Base-by-base conservation (phyloP, 2,797 vertebrate species). In the Otolemur crassicaudatus region DNA sequence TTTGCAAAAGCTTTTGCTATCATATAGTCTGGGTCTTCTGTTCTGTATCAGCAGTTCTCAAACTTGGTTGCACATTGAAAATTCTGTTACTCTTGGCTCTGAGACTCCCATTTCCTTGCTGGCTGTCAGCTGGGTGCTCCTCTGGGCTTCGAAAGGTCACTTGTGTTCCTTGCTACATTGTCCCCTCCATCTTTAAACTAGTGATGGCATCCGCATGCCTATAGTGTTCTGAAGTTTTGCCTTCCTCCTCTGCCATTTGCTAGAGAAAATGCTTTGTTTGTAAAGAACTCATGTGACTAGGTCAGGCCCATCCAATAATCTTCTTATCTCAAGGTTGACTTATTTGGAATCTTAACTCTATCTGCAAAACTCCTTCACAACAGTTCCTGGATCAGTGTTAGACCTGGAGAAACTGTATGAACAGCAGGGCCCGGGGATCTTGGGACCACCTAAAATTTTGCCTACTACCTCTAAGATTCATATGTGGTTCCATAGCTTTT, bases 231-330 rank as follows among this genome's bases (percentile, higher is more conserved):
- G 14, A 53, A n/a, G 69, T 34, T 92, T 79, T 83, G 58, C 72
- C 61, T 83, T 37, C 27, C 63, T 87, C 20, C n/a, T 83, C 16
- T 73, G 76, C 19, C 63, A 79, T 43, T 16, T 43, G 27, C 11
- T 70, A 87, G n/a, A 79, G 70, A 61, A 88, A 94, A 88, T 63
- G n/a, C 22, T 77, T 46, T 81, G 34, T 49, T 53, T 90, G 58
- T 43, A 69, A 67, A 81, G 9, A 27, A 29, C 25, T 65, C 22
- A 3, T 58, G 3, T 75, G n/a, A 76, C 67, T 89, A 72, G 75
- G 70, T 72, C 43, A 90, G 70, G 5, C 25, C 23, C 63, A 73
- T 77, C 53, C 37, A 34, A 43, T 67, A 70, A 75, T 91, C 56
- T 88, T 37, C 2, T 90, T 76, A 43, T 73, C 37, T 89, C 40